phyloP scores from a whole-genome alignment of 2,888 invertebrate species.

The Anodontia alba region DNA sequence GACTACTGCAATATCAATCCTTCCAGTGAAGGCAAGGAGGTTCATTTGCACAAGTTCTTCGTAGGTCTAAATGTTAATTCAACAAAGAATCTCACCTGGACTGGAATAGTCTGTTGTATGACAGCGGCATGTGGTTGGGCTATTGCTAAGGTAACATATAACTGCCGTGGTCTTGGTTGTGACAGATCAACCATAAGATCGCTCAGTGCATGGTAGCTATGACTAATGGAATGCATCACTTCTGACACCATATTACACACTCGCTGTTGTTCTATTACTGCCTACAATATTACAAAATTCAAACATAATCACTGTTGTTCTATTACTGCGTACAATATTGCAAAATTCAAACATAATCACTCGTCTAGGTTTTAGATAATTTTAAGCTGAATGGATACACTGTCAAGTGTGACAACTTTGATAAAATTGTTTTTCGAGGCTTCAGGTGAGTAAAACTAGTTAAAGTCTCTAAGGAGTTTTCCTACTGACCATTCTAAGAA shows the following conservation, averaged over 20 bases:
- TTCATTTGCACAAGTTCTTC: too few species aligned
- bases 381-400: too few species aligned
- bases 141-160: slow-evolving; percentile 83
- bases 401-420: too few species aligned
- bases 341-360: too few species aligned
- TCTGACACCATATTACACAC: slow-evolving; percentile 91
- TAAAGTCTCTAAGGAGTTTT: too few species aligned
- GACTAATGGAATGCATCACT: slow-evolving; percentile 93
- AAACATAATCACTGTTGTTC: slow-evolving; percentile 88
- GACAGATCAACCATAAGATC: slow-evolving; percentile 92
- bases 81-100: slow-evolving; percentile 86
- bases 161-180: slow-evolving; percentile 89
- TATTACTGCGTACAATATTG: slow-evolving; percentile 62
- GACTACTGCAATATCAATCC: too few species aligned
- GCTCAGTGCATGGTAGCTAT: slow-evolving; percentile 95
- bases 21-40: too few species aligned
- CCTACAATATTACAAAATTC: slow-evolving; percentile 58
- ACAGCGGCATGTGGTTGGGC: slow-evolving; percentile 86
- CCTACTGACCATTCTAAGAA: too few species aligned
- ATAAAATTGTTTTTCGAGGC: too few species aligned
- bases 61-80: too few species aligned
- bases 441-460: too few species aligned
- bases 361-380: too few species aligned
- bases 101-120: slow-evolving; percentile 89
- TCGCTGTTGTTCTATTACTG: slow-evolving; percentile 86